Evolutionary conservation across 2,888 invertebrate genomes (phyloP), one percentile per base, ranked within the genome.

Genomic region (Epiblema foenella): DNA sequence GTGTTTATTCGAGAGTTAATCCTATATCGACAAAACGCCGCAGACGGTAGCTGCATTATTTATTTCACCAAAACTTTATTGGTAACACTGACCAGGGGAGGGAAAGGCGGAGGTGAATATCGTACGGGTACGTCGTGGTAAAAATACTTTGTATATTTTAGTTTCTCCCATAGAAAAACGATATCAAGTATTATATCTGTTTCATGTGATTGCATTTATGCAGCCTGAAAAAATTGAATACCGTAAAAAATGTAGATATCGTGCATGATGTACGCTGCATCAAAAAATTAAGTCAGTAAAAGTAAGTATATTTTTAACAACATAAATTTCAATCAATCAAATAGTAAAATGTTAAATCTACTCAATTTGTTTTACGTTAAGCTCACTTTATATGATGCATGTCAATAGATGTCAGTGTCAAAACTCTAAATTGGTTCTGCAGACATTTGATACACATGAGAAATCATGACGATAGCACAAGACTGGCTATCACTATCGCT

Each of bases 21-120:
- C 79, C 77, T 77, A 81, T 81, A 81, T 73, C 60, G 64, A 65
- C 73, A 68, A 75, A 74, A 75, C 75, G 75, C 73, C 71, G 72
- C 59, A 63, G 67, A 76, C 77, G 77, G 69, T 73, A 63, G 58
- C 24, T 81, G 81, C 78, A 81, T 81, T 81, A 81, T 81, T 81
- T 81, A 81, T 81, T 68, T 37, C 58, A 56, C 69, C 70, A 72
- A 75, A 77, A 70, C 54, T 78, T 79, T 81, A 81, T 81, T 81
- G 77, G 77, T 75, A 73, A 75, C 73, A 73, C 54, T 64, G 62
- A 62, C 39, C 60, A 67, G 8, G 70, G 33, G 18, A 18, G 24
- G 65, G 59, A 64, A 68, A 66, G 59, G 7, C 12, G 64, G 42
- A 68, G 63, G 20, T 59, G 49, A 73, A 58, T 46, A 11, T 57